phyloP scores from a whole-genome alignment of 2,888 invertebrate genomes.

The Muschampia plurimacula region DNA sequence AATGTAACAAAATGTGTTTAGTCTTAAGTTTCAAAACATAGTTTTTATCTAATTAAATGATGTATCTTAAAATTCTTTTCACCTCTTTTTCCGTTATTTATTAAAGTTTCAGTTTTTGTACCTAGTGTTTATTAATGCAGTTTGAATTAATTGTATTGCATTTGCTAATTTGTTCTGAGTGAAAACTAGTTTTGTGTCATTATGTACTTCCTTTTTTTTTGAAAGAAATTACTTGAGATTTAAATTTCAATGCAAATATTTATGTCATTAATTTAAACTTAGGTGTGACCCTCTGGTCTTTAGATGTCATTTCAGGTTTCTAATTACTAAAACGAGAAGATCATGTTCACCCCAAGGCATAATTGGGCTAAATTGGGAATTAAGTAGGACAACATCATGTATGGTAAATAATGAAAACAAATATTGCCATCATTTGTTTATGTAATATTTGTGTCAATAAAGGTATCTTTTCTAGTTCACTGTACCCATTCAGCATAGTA shows the following conservation, averaged over 20 bases:
- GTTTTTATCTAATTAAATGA: slow-evolving; percentile 43
- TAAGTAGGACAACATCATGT: slow-evolving; percentile 65
- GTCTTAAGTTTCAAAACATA: slow-evolving; percentile 50
- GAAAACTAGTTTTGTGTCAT: slow-evolving; percentile 1
- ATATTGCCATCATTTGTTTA: slow-evolving; percentile 51
- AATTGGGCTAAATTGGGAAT: slow-evolving; percentile 77
- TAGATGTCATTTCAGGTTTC: slow-evolving; percentile 75
- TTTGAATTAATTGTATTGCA: slow-evolving; percentile 28
- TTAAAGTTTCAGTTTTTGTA: slow-evolving; percentile 25
- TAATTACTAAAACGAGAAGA: slow-evolving; percentile 64
- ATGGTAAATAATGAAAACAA: slow-evolving; percentile 66
- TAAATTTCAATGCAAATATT: slow-evolving; percentile 26
- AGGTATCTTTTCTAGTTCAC: slow-evolving; percentile 32
- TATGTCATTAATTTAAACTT: slow-evolving; percentile 60
- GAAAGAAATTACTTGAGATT: slow-evolving; percentile 19
- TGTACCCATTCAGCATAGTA: slow-evolving; percentile 44
- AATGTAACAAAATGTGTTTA: slow-evolving; percentile 71
- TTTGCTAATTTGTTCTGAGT: not conserved
- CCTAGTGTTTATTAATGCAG: not conserved
- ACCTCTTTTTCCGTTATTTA: slow-evolving; percentile 34
- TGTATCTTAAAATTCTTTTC: slow-evolving; percentile 43
- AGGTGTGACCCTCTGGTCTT: slow-evolving; percentile 60
- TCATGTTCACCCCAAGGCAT: slow-evolving; percentile 68
- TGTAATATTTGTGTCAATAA: slow-evolving; percentile 45
- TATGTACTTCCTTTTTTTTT: not conserved